Evolutionary conservation across 2,113 vertebrate species (phyloP).

Genomic region (Amia ocellicauda): DNA sequence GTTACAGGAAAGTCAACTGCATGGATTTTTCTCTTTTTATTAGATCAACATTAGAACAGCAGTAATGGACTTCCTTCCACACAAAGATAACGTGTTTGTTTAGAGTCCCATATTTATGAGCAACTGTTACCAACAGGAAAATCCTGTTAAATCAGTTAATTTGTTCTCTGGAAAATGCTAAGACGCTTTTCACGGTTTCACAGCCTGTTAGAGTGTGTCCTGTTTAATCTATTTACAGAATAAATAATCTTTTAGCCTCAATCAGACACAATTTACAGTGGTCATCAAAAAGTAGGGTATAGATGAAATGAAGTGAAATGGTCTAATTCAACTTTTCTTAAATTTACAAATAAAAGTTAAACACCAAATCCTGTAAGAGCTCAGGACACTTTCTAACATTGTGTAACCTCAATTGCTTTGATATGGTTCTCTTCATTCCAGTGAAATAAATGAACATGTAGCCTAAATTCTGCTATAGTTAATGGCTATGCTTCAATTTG

Average conservation of each 20-base stretch:
- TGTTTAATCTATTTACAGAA: background rate
- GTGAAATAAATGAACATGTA: no score
- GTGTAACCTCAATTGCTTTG: no score
- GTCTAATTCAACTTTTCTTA: no score
- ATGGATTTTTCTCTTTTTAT: constrained; percentile 35
- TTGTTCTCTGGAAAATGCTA: background rate
- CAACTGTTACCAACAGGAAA: constrained; percentile 57
- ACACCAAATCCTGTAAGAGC: no score
- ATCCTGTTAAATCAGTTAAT: constrained; percentile 31
- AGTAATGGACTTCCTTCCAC: constrained; percentile 68
- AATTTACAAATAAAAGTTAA: no score
- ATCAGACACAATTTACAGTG: background rate
- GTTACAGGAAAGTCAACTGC: constrained; percentile 53
- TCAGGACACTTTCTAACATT: no score
- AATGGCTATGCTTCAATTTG: no score
- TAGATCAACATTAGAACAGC: constrained; percentile 64
- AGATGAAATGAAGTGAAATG: no score
- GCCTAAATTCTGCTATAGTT: no score
- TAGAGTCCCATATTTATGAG: constrained; percentile 57
- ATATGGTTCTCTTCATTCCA: no score
- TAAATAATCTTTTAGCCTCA: background rate
- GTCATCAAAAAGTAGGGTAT: no score
- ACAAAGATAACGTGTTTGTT: constrained; percentile 71
- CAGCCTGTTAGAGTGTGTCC: background rate
- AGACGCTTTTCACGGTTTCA: background rate